Evolutionary conservation across 2,888 invertebrate genomes (phyloP).

Genomic region (Sipha maydis): DNA sequence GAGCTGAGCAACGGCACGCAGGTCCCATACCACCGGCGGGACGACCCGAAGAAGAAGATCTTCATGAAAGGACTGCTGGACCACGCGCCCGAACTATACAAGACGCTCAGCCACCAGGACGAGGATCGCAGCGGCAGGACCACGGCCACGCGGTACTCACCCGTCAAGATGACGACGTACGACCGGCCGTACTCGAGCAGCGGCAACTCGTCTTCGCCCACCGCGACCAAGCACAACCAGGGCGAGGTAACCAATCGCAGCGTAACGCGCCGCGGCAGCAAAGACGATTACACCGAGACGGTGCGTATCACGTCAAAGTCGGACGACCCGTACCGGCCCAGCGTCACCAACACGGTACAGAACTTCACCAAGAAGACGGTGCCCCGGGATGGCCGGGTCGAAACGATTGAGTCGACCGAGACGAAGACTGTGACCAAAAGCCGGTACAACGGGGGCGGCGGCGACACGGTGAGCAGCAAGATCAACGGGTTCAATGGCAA

Average conservation of each 20-base stretch:
- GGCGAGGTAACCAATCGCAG: constrained; percentile 62
- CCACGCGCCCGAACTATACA: constrained; percentile 78
- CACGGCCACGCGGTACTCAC: constrained; percentile 9
- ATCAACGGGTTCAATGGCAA: constrained; percentile 67
- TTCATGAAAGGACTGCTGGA: constrained; percentile 78
- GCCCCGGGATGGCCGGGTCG: constrained; percentile 75
- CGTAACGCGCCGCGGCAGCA: constrained; percentile 71
- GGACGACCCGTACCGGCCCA: constrained; percentile 76
- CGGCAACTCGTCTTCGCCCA: constrained; percentile 63
- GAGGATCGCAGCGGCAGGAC: constrained; percentile 43
- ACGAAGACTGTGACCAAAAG: constrained; percentile 78
- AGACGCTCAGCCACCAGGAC: constrained; percentile 75
- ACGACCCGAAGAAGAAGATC: constrained; percentile 74
- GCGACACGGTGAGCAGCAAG: constrained; percentile 68
- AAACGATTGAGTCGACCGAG: constrained; percentile 78
- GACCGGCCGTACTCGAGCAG: constrained; percentile 63
- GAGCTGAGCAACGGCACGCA: constrained; percentile 61
- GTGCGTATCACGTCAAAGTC: constrained; percentile 77
- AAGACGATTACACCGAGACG: constrained; percentile 78
- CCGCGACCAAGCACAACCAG: constrained; percentile 60
- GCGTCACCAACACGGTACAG: constrained; percentile 78
- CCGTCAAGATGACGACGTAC: not conserved
- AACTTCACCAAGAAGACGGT: constrained; percentile 77
- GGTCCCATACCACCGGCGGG: constrained; percentile 70
- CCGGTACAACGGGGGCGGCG: constrained; percentile 70